Evolutionary conservation across 2,888 invertebrate species (phyloP), one percentile per base, ranked within the genome.

Genomic region (Thecocarcelia acutangulata): DNA sequence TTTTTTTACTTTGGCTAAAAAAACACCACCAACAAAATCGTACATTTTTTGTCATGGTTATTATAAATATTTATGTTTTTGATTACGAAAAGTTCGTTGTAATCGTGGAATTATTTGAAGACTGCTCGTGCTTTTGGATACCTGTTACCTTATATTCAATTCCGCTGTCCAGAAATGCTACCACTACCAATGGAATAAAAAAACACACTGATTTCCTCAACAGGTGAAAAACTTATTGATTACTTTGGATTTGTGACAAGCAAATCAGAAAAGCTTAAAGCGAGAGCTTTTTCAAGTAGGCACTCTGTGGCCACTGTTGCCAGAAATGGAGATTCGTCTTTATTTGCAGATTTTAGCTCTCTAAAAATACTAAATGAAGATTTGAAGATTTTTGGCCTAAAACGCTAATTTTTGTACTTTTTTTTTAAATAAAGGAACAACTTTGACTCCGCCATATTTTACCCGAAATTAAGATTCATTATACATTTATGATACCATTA

Each of bases 201-300:
- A 59, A 54, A 61, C 28, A 66, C 52, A 73, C 72, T 79, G 40
- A 66, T 8, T 12, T 28, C 8, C 37, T 59, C 52, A 73, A 42
- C 72, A 78, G 78, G 72, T 72, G 58, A 44, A 52, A 72, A 54
- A 52, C 1, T 21, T 15, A 21, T 44, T 52, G 59, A 66, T 73
- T 59, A 40, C 8, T 33, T 42, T 33, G 15, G 15, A 28, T 44
- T 63, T 56, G 42, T 42, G 19, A 58, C 42, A 58, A 64, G 24
- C 28, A 17, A 50, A 13, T 1, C n/a, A 52, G 11, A 54, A 75
- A 68, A 68, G 58, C 50, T 75, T 46, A 3, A 24, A 1, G n/a
- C 13, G 21, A 59, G 58, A 77, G 70, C 70, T 77, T 70, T 54
- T 28, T 12, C 11, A 17, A 21, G 3, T 15, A 21, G 28, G 21